A percentile compares a stretch with the other conserved stretches of the same genome.
These are phyloP conservation scores for Varanus komodoensis DNA, from an alignment of 2,113 vertebrate species.

Conservation along the genomic window DNA sequence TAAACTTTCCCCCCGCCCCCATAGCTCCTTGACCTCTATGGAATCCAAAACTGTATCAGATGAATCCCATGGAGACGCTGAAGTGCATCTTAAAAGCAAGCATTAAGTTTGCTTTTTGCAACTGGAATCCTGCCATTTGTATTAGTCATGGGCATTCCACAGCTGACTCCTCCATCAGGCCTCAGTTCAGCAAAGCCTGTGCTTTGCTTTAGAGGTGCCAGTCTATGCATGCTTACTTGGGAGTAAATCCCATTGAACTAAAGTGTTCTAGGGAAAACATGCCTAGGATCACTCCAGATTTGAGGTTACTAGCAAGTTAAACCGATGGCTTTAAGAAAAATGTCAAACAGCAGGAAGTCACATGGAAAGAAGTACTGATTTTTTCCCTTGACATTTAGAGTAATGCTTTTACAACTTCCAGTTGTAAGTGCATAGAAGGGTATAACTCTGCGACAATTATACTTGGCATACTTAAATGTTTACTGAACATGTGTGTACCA, in stretches of 20 bases:
- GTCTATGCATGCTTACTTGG: not conserved
- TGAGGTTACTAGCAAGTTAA: not conserved
- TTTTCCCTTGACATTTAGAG: not conserved
- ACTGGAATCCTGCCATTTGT: not conserved
- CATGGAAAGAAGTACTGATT: not conserved
- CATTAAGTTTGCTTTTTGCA: conserved; percentile 7
- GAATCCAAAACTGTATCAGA: conserved; percentile 37
- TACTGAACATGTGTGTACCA: not conserved
- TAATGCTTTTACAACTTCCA: not conserved
- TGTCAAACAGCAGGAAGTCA: not conserved
- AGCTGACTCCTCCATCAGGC: not conserved
- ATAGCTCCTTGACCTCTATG: not conserved
- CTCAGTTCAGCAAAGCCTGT: not conserved
- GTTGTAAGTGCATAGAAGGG: conserved; percentile 1
- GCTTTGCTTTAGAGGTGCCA: conserved; percentile 8
- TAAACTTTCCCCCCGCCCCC: not conserved
- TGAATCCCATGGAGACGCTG: not conserved
- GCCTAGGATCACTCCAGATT: not conserved
- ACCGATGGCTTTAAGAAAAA: not conserved
- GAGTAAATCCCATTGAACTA: not conserved
- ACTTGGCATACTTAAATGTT: conserved; percentile 10
- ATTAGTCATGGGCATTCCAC: conserved; percentile 8
- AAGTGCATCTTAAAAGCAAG: conserved; percentile 21
- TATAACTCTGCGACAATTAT: not conserved
- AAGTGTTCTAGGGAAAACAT: not conserved